Evolutionary conservation across 2,888 invertebrate species (phyloP).

Genomic region (Lamproptera curius): DNA sequence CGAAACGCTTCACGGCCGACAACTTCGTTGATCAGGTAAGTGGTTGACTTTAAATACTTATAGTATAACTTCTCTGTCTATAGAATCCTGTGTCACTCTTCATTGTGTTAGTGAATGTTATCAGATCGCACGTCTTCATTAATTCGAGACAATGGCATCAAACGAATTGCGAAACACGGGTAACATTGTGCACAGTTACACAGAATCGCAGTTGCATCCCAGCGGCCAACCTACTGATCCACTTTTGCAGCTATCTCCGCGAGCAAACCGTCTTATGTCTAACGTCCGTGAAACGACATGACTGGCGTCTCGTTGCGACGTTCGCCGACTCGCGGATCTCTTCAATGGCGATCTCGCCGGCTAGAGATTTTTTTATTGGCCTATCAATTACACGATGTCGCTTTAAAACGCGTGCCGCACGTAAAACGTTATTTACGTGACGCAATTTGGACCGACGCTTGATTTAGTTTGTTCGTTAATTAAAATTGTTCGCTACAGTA

Average conservation of each 20-base stretch:
- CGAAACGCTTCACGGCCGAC: conserved; percentile 89
- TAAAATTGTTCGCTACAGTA: too few relatives aligned
- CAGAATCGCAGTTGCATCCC: conserved; percentile 19
- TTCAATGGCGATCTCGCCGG: conserved; percentile 5
- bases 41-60: conserved; percentile 28
- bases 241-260: conserved; percentile 19
- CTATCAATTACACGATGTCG: conserved; percentile 5
- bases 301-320: conserved; percentile 37
- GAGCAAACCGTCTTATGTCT: conserved; percentile 25
- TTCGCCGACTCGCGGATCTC: conserved; percentile 21
- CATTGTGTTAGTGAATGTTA: background rate
- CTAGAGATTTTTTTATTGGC: conserved; percentile 4
- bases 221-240: conserved; percentile 50
- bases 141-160: background rate
- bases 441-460: too few relatives aligned
- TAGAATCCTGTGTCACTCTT: background rate
- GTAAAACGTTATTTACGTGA: too few relatives aligned
- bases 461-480: too few relatives aligned
- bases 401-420: background rate
- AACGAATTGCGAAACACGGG: background rate
- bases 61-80: too few relatives aligned
- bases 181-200: conserved; percentile 3
- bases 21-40: conserved; percentile 94
- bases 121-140: conserved; percentile 7
- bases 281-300: conserved; percentile 48